phyloP scores from a whole-genome alignment of 2,797 vertebrate genomes.

The Mus caroli region DNA sequence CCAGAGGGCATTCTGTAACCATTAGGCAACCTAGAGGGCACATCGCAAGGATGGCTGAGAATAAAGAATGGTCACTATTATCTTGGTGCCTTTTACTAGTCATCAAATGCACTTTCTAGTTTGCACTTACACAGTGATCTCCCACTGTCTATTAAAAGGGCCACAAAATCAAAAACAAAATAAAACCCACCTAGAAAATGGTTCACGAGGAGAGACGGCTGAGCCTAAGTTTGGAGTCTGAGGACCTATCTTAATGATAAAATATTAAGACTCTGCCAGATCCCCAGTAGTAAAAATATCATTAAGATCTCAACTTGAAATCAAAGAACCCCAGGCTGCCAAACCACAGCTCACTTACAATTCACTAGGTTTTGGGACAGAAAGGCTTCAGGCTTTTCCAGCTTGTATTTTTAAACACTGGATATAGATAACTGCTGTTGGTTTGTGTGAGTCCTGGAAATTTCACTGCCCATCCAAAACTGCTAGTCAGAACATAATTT shows the following conservation, averaged over 20 bases:
- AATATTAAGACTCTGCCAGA: slow-evolving; percentile 34
- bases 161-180: background rate
- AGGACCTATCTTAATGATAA: background rate
- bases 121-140: background rate
- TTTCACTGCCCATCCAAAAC: background rate
- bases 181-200: background rate
- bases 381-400: slow-evolving; percentile 42
- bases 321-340: background rate
- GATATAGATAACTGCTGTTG: slow-evolving; percentile 11
- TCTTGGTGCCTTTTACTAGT: background rate
- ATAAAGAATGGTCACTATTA: background rate
- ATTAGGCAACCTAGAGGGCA: background rate
- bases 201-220: background rate
- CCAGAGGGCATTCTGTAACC: slow-evolving; percentile 6
- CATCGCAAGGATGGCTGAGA: background rate
- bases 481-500: background rate
- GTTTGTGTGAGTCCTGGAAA: background rate
- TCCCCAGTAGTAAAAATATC: slow-evolving; percentile 25
- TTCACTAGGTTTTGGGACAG: slow-evolving; percentile 29
- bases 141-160: background rate
- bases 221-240: background rate
- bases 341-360: slow-evolving; percentile 41
- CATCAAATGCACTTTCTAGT: slow-evolving; percentile 18
- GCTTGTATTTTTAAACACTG: background rate
- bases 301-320: slow-evolving; percentile 40